Evolutionary conservation across 2,113 vertebrate genomes (phyloP).

Genomic region (Erpornis zantholeuca): DNA sequence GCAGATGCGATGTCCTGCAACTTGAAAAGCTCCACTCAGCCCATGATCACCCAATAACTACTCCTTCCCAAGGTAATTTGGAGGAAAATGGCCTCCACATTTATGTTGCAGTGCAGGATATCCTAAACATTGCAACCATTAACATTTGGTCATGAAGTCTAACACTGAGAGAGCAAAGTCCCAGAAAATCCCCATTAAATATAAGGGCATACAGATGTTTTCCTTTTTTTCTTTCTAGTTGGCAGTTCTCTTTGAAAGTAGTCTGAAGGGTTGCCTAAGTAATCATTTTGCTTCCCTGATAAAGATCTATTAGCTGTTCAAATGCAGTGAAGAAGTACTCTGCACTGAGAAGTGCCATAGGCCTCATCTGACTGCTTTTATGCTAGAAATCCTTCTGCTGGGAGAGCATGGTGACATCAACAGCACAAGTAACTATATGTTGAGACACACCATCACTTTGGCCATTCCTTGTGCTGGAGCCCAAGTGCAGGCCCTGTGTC

Average conservation of each 20-base stretch:
- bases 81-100: not conserved
- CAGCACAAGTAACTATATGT: not conserved
- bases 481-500: rapidly evolving
- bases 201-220: not conserved
- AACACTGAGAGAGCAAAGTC: not conserved
- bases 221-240: not conserved
- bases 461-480: not conserved
- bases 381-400: not conserved
- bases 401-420: not conserved
- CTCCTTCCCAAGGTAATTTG: not conserved
- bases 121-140: not conserved
- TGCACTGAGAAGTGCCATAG: not conserved
- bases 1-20: not conserved
- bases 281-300: not conserved
- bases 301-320: not conserved
- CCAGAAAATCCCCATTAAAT: not conserved
- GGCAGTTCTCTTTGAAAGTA: not conserved
- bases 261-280: not conserved
- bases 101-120: not conserved
- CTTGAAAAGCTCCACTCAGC: not conserved
- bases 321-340: not conserved
- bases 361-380: not conserved
- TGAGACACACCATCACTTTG: not conserved
- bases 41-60: not conserved
- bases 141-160: not conserved